These are phyloP conservation scores for Drosophila teissieri DNA, from an alignment of 1,140 invertebrate species.

Conservation along the genomic window DNA sequence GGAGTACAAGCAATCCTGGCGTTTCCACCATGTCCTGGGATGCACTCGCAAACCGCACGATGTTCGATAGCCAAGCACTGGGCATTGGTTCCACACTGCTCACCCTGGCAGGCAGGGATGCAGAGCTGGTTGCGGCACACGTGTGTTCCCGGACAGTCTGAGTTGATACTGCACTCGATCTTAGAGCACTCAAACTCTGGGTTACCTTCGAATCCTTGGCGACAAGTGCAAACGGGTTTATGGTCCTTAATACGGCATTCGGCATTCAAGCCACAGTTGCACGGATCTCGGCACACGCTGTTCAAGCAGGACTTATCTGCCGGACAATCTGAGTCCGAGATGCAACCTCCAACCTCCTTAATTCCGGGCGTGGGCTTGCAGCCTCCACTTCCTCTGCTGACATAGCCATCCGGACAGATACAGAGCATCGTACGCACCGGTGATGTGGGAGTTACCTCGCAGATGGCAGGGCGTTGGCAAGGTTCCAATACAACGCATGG, in stretches of 20 bases:
- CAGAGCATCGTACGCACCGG: conserved; percentile 95
- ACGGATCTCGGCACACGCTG: conserved; percentile 92
- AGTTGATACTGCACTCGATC: conserved; percentile 90
- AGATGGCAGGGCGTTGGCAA: conserved; percentile 91
- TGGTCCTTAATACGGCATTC: conserved; percentile 92
- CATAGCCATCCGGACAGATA: conserved; percentile 93
- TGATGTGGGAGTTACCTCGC: conserved; percentile 91
- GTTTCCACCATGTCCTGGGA: conserved; percentile 92
- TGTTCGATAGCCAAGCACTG: conserved; percentile 92
- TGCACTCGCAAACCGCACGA: conserved; percentile 90
- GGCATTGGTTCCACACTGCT: conserved; percentile 90
- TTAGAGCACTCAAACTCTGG: conserved; percentile 90
- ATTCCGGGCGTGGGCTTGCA: conserved; percentile 90
- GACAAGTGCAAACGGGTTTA: conserved; percentile 93
- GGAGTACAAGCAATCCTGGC: conserved; percentile 90
- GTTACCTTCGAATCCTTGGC: conserved; percentile 92
- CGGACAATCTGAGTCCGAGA: conserved; percentile 90
- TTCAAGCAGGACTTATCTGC: conserved; percentile 91
- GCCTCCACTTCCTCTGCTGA: conserved; percentile 92
- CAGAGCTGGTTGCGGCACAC: conserved; percentile 92
- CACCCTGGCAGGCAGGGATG: conserved; percentile 90
- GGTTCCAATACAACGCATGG: conserved; percentile 92
- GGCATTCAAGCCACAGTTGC: conserved; percentile 91
- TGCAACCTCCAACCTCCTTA: conserved; percentile 88
- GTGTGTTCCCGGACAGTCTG: conserved; percentile 91